phyloP scores from a whole-genome alignment of 2,113 vertebrate species.

The Apodemus speciosus region DNA sequence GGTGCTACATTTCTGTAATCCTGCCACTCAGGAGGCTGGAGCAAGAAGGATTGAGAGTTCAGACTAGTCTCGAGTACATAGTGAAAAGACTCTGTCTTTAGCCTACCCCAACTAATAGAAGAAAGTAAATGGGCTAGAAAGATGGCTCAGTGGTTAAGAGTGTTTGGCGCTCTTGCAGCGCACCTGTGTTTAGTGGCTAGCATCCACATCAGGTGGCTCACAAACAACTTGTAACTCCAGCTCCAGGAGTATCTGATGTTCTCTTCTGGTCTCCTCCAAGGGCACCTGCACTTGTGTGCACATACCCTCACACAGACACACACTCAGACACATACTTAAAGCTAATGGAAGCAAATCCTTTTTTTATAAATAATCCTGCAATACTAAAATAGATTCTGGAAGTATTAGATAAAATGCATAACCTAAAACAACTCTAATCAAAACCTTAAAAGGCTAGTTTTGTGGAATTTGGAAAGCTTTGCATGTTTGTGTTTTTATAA shows the following conservation, averaged over 20 bases:
- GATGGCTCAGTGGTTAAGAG: neutral
- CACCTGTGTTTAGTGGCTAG: neutral
- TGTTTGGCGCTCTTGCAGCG: neutral
- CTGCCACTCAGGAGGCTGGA: neutral
- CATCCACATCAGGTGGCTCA: neutral
- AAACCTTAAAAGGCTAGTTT: neutral
- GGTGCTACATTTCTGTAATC: neutral
- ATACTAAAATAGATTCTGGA: neutral
- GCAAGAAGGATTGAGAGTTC: neutral
- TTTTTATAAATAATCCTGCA: neutral
- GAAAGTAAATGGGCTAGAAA: too few relatives aligned
- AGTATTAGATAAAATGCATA: neutral
- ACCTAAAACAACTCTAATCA: neutral
- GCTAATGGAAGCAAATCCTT: neutral
- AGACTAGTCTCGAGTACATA: neutral
- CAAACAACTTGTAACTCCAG: neutral
- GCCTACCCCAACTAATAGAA: neutral
- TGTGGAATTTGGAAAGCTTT: neutral
- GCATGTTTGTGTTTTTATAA: neutral
- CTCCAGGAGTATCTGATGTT: neutral
- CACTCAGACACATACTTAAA: neutral
- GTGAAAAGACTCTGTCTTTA: neutral
- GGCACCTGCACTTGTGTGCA: neutral
- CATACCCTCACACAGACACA: neutral
- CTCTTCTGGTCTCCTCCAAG: neutral